Base-by-base conservation (phyloP, 2,797 vertebrate genomes). In the Danionella dracula region DNA sequence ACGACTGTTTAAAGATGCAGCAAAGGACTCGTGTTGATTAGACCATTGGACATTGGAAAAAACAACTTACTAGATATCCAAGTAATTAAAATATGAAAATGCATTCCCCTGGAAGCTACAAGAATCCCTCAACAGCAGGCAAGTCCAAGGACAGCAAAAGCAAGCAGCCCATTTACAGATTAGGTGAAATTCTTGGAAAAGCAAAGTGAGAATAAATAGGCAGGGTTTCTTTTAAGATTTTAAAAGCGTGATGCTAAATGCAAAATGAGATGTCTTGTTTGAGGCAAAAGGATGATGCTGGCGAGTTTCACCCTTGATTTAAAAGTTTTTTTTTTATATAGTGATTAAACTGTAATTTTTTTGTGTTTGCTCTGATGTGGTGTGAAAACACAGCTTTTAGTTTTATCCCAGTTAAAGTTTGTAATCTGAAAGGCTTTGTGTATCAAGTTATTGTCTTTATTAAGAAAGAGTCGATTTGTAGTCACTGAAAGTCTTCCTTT, bases 111-210 rank as follows among this genome's bases (percentile, higher is more conserved):
- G 2, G 21, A 21, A 51, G 41, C 40, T 17, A 15, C 2, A 7
- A 41, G 68, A 49, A 10, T 74, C 57, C 41, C 51, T 48, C 35
- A 44, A 48, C 27, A 31, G 50, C 50, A 66, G 60, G 57, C 15
- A 10, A 46, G 20, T 48, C 21, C 27, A 32, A 57, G 41, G 57
- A 51, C 49, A 59, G 8, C 12, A 21, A 38, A 60, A 16, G 29
- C 41, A 35, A n/a, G 32, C 38, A 50, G 45, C 37, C 12, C 37
- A 53, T 40, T 8, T 7, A 8, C 37, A 63, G 46, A 68, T 12
- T 7, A 53, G 13, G 37, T 19, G 20, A 57, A 67, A 32, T 34
- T 1, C 64, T 70, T 12, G 7, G 21, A 31, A 20, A 37, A n/a
- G n/a, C n/a, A n/a, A n/a, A 29, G 38, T 23, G 5, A 20, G 32